phyloP scores from a whole-genome alignment of 1,140 invertebrate species.

The Drosophila murphyi region DNA sequence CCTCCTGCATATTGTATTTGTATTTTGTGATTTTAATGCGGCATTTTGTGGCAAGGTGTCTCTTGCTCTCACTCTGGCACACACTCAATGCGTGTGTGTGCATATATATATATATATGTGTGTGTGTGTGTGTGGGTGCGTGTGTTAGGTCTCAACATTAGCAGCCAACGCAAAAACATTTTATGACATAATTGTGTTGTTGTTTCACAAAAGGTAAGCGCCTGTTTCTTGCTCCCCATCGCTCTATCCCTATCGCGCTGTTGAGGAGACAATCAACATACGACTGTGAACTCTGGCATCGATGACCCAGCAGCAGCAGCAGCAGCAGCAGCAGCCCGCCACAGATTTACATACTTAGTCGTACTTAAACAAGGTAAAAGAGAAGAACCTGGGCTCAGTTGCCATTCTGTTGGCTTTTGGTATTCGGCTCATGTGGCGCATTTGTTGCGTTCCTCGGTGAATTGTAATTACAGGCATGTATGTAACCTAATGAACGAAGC shows the following conservation, averaged over 20 bases:
- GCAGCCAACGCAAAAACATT: constrained; percentile 59
- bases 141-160: constrained; percentile 55
- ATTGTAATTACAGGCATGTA: constrained; percentile 77
- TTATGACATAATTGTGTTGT: constrained; percentile 76
- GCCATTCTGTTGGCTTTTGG: neutral
- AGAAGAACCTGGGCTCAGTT: constrained; percentile 19
- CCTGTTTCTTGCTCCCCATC: constrained; percentile 1
- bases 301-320: constrained; percentile 53
- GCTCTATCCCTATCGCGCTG: neutral
- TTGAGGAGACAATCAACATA: constrained; percentile 60
- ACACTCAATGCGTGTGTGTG: neutral
- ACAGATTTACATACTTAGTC: constrained; percentile 39
- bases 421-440: constrained; percentile 20
- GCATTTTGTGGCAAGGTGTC: constrained; percentile 67
- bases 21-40: constrained; percentile 79
- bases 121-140: constrained; percentile 8
- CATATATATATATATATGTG: neutral
- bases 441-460: constrained; percentile 55
- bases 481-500: constrained; percentile 60
- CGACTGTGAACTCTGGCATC: constrained; percentile 52
- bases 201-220: constrained; percentile 42
- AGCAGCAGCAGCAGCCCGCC: neutral
- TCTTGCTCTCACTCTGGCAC: neutral
- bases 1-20: constrained; percentile 74
- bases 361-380: neutral